Base-by-base conservation (phyloP, 2,797 vertebrate species). In the Megaceryle alcyon region DNA sequence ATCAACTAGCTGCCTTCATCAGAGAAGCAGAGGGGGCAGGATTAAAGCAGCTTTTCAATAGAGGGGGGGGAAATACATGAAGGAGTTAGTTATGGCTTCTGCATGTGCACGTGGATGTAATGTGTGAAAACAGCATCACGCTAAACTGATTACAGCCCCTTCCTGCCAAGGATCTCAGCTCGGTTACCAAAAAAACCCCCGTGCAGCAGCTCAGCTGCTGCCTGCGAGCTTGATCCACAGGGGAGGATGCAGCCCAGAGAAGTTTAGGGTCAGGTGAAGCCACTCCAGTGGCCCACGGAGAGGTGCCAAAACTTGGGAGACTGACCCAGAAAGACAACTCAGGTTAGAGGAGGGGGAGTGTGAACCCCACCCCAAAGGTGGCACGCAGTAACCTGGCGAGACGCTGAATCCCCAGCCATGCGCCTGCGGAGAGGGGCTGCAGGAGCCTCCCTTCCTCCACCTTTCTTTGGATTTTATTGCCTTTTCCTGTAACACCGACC, bases 321-420 rank as follows among this genome's bases (percentile, higher is more conserved):
- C 4, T 0, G 1, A 80, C 3, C 46, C 25, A 78, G 39, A 68
- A 51, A 26, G 43, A 41, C 20, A 56, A 54, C 37, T 91, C 64
- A 37, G 33, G 44, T 28, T 14, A 31, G 51, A 46, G n/a, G 17
- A 35, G 1, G n/a, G 13, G 2, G 8, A 53, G 48, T 1, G 4
- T 11, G 7, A 14, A 15, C 28, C 28, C 14, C 25, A 43, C 11
- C 21, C 23, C 0, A 0, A 60, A 39, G 10, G 25, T 6, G 14
- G 6, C 11, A 5, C 7, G 19, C 43, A n/a, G 59, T 23, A 79
- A 49, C 23, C 0, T 0, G 43, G 29, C 0, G 0, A 82, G 56
- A 43, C 0, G 1, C 60, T 0, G 1, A 63, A 85, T 22, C 41
- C 33, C n/a, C 71, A 79, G 43, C 48, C 9, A 1, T 0, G 0